A percentile compares a stretch with the other conserved stretches of the same genome.
These are phyloP conservation scores for Atta cephalotes DNA, from an alignment of 1,140 invertebrate species.

Conservation along the genomic window DNA sequence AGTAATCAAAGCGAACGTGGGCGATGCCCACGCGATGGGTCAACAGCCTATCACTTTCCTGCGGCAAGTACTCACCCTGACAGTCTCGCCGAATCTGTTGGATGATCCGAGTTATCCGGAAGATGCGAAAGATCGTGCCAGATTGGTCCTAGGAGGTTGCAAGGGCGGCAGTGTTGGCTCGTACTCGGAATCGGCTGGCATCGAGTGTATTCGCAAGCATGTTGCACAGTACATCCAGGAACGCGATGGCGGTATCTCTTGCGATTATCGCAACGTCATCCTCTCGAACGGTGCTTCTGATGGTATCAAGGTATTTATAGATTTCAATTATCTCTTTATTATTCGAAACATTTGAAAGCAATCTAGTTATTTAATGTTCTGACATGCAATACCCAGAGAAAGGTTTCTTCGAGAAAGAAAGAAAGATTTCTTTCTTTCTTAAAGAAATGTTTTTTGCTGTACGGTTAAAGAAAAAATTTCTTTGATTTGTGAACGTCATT, in stretches of 20 bases:
- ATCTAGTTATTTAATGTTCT: background rate
- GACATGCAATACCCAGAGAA: too few relatives aligned
- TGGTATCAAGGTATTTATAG: conserved; percentile 91
- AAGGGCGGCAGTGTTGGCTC: conserved; percentile 94
- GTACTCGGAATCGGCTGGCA: conserved; percentile 97
- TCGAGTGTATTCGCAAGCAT: conserved; percentile 96
- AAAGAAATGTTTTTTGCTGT: too few relatives aligned
- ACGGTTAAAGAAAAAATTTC: too few relatives aligned
- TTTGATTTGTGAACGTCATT: too few relatives aligned
- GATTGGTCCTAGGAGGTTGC: conserved; percentile 92
- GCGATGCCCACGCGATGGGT: conserved; percentile 99
- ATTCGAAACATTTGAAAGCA: too few relatives aligned
- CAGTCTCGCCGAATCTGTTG: conserved; percentile 92
- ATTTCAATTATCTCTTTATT: too few relatives aligned
- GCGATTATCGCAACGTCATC: conserved; percentile 93
- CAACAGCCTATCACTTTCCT: conserved; percentile 96
- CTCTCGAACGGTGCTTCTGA: conserved; percentile 96
- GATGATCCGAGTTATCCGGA: conserved; percentile 91
- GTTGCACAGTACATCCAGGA: conserved; percentile 95
- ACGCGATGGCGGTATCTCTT: conserved; percentile 93
- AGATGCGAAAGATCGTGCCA: conserved; percentile 94
- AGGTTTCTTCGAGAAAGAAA: too few relatives aligned
- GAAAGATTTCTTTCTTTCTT: too few relatives aligned
- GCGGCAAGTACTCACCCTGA: conserved; percentile 93
- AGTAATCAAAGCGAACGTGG: conserved; percentile 99